A percentile compares a stretch with the other conserved stretches of the same genome.
Conservation (phyloP, 2,113 vertebrate species). For the Epinephelus lanceolatus region DNA sequence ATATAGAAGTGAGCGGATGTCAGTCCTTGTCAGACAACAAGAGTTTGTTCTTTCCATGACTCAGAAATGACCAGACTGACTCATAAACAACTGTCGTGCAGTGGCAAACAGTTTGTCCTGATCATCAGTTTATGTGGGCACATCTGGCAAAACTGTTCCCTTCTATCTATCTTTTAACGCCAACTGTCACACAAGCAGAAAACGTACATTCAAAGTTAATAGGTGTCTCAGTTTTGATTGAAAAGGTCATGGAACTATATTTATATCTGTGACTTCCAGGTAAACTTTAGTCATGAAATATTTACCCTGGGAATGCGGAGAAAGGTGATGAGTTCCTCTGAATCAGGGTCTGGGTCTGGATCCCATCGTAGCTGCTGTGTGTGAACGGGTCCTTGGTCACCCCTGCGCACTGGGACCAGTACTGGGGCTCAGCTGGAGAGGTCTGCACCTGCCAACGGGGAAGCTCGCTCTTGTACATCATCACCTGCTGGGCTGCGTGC, state of each 20-base stretch:
- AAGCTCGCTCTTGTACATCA: conserved; percentile 73
- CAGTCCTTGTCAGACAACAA: too few species aligned
- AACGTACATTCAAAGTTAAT: background rate
- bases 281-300: background rate
- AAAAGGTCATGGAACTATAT: background rate
- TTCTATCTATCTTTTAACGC: background rate
- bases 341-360: conserved; percentile 59
- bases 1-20: background rate
- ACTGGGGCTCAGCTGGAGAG: conserved; percentile 59
- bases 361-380: conserved; percentile 59
- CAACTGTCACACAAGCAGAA: background rate
- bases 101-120: background rate
- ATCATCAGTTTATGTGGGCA: background rate
- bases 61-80: background rate
- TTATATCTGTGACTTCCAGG: background rate
- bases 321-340: conserved; percentile 68
- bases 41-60: background rate
- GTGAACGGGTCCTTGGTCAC: conserved; percentile 63
- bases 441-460: conserved; percentile 71
- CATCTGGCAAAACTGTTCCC: background rate
- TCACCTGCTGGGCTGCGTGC: conserved; percentile 27
- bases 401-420: conserved; percentile 76
- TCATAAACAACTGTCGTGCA: background rate
- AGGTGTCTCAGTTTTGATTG: background rate
- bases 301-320: conserved; percentile 77